Conservation (phyloP, 1,140 invertebrate species). For the Formica exsecta region DNA sequence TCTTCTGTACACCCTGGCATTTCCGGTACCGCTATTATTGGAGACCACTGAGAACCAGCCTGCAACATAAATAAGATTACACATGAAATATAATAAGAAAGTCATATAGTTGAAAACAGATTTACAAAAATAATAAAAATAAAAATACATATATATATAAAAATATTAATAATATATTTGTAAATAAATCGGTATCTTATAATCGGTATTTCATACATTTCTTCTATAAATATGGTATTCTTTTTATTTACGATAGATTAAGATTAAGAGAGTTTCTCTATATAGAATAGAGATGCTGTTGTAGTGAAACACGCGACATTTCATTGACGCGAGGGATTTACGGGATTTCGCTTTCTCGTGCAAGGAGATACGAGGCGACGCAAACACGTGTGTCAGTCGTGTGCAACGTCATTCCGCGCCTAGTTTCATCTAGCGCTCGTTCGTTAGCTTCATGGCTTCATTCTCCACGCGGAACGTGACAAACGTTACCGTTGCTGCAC, state of each 20-base stretch:
- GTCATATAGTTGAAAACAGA: neutral
- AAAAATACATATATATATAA: neutral
- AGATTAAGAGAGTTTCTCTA: neutral
- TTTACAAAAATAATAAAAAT: conserved; percentile 28
- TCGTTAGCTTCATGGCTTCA: conserved; percentile 69
- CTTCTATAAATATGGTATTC: neutral
- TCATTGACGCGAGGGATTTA: conserved; percentile 10
- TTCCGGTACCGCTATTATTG: conserved; percentile 83
- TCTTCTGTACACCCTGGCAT: conserved; percentile 83
- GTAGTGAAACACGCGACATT: neutral
- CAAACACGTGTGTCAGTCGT: conserved; percentile 42
- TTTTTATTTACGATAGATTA: neutral
- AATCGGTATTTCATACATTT: no score
- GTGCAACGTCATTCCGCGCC: conserved; percentile 38
- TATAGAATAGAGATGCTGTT: neutral
- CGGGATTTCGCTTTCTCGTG: conserved; percentile 67
- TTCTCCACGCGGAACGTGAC: conserved; percentile 74
- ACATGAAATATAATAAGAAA: neutral
- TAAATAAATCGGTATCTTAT: neutral
- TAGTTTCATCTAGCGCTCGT: conserved; percentile 51
- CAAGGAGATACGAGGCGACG: conserved; percentile 19
- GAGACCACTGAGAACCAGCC: conserved; percentile 87
- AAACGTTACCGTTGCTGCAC: conserved; percentile 75
- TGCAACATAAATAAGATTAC: conserved; percentile 74
- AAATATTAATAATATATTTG: no score